Conservation (phyloP, 2,113 vertebrate species). For the Parotia lawesii region DNA sequence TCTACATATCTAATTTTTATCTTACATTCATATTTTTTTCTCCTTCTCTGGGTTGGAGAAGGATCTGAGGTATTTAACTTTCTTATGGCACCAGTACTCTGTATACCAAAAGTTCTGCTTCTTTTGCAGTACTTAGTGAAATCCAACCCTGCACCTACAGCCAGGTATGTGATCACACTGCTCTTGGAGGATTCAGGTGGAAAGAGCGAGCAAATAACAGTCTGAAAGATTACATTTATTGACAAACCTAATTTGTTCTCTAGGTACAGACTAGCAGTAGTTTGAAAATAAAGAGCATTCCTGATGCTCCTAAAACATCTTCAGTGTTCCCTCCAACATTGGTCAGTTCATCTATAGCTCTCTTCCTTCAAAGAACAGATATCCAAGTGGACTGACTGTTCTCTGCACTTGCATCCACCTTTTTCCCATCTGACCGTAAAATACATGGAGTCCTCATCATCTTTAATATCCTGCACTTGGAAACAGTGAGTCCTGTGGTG, state of each 20-base stretch:
- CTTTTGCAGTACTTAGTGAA: neutral
- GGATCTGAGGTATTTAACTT: neutral
- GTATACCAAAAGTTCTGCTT: neutral
- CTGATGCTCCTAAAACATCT: neutral
- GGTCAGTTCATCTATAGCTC: neutral
- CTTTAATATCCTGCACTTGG: neutral
- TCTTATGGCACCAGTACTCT: neutral
- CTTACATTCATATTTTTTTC: neutral
- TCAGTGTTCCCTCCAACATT: neutral
- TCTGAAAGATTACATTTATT: neutral
- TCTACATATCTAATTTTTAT: neutral
- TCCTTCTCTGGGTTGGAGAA: neutral
- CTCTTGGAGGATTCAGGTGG: neutral
- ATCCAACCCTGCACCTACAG: neutral
- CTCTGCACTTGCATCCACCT: neutral
- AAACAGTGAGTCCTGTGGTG: neutral
- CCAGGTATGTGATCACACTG: neutral
- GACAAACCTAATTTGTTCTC: neutral
- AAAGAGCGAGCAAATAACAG: neutral
- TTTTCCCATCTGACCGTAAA: neutral
- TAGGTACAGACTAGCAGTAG: neutral
- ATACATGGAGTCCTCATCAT: neutral
- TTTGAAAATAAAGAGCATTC: neutral
- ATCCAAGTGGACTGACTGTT: neutral
- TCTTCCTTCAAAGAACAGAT: neutral